These are phyloP conservation scores for Belonocnema kinseyi DNA, from an alignment of 1,140 invertebrate species.

Conservation along the genomic window DNA sequence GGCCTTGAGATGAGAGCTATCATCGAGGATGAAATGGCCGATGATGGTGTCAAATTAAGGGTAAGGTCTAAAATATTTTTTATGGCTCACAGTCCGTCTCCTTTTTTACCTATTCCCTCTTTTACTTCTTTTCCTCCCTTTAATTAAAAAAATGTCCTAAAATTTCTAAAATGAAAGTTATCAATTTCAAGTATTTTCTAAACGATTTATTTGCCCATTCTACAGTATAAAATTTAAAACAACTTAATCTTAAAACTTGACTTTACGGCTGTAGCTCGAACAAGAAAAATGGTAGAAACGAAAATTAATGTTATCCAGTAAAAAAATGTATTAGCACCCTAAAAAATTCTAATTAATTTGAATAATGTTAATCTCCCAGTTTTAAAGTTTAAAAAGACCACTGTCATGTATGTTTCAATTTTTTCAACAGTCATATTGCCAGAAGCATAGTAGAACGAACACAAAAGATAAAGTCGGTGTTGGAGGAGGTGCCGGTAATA, in stretches of 20 bases:
- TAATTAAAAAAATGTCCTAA: too few relatives aligned
- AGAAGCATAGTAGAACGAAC: constrained; percentile 94
- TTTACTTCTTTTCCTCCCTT: too few relatives aligned
- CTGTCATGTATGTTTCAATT: constrained; percentile 5
- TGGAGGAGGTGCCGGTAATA: constrained; percentile 76
- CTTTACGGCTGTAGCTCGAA: too few relatives aligned
- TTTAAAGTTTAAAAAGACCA: constrained; percentile 28
- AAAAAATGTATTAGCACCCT: background rate
- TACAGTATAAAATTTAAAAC: too few relatives aligned
- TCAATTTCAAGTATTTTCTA: too few relatives aligned
- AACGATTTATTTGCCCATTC: too few relatives aligned
- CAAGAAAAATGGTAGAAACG: too few relatives aligned
- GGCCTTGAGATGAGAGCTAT: constrained; percentile 98
- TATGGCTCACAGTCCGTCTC: background rate
- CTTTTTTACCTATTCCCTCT: too few relatives aligned
- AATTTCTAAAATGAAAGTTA: too few relatives aligned
- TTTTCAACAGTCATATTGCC: constrained; percentile 89
- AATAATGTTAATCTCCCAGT: constrained; percentile 29
- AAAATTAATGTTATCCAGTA: too few relatives aligned
- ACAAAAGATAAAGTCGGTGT: constrained; percentile 86
- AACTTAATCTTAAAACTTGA: too few relatives aligned
- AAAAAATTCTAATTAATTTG: background rate
- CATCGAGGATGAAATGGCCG: constrained; percentile 95
- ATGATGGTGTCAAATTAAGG: constrained; percentile 95
- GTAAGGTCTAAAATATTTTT: constrained; percentile 71